Evolutionary conservation across 2,888 invertebrate species (phyloP).

Genomic region (Lochmaea capreae): DNA sequence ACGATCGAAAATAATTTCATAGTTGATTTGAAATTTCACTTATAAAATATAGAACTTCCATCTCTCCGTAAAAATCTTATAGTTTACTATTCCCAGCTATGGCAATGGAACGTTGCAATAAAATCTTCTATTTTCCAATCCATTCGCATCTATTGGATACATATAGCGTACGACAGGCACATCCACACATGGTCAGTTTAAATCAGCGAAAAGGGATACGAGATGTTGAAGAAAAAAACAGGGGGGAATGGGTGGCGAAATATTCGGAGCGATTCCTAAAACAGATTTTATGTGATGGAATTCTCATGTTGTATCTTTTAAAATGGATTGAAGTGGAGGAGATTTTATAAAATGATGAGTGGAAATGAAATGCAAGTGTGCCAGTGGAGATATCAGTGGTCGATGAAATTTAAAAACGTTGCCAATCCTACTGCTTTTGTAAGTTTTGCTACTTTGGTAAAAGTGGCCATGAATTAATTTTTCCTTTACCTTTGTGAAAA

Average conservation of each 20-base stretch:
- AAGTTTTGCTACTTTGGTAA: no score
- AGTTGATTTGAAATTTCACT: background rate
- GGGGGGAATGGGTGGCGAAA: slow-evolving; percentile 21
- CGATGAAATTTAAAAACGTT: background rate
- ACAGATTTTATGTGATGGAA: background rate
- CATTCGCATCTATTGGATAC: slow-evolving; percentile 22
- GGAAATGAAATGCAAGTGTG: background rate
- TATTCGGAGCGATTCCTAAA: slow-evolving; percentile 20
- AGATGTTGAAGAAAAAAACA: background rate
- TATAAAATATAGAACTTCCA: background rate
- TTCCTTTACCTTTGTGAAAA: no score
- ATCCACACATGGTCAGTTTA: slow-evolving; percentile 62
- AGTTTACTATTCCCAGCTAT: background rate
- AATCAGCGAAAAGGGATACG: slow-evolving; percentile 58
- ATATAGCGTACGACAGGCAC: slow-evolving; percentile 39
- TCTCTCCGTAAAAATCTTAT: background rate
- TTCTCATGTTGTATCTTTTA: slow-evolving; percentile 7
- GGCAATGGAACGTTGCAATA: slow-evolving; percentile 40
- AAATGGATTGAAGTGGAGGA: slow-evolving; percentile 5
- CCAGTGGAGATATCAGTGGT: background rate
- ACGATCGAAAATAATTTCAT: no score
- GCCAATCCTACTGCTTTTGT: no score
- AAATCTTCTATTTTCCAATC: slow-evolving; percentile 36
- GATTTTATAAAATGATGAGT: background rate
- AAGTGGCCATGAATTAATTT: no score